Conservation (phyloP, 2,888 invertebrate genomes). For the Ophion ellenae region DNA sequence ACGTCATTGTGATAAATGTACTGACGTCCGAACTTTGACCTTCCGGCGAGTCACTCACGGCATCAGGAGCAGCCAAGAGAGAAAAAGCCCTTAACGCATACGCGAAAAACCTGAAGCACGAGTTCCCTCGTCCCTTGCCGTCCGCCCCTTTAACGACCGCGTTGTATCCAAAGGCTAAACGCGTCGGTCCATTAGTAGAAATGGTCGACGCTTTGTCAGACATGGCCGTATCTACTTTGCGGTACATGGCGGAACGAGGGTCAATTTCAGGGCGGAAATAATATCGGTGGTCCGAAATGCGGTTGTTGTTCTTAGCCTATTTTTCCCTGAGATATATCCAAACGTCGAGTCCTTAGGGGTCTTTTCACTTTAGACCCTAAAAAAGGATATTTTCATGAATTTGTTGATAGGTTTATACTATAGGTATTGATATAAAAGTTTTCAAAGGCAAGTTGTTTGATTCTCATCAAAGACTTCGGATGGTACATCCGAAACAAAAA, state of each 20-base stretch:
- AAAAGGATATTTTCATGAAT: no score
- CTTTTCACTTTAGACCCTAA: no score
- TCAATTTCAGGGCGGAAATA: slow-evolving; percentile 8
- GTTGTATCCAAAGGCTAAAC: slow-evolving; percentile 18
- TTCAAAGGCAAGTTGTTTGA: no score
- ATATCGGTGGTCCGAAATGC: neutral
- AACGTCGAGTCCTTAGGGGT: no score
- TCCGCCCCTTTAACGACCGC: neutral
- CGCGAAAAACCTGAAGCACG: slow-evolving; percentile 61
- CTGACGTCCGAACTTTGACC: slow-evolving; percentile 64
- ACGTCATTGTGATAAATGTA: slow-evolving; percentile 71
- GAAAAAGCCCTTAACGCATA: slow-evolving; percentile 65
- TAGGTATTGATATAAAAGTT: no score
- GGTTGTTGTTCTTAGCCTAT: neutral
- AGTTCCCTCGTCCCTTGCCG: slow-evolving; percentile 5
- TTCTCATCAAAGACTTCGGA: no score
- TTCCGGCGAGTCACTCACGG: slow-evolving; percentile 11
- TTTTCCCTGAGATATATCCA: neutral
- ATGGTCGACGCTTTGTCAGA: slow-evolving; percentile 45
- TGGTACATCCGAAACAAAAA: no score
- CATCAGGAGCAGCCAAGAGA: slow-evolving; percentile 15
- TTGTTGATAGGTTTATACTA: no score
- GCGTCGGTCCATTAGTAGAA: slow-evolving; percentile 40
- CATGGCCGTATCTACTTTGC: slow-evolving; percentile 10
- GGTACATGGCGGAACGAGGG: slow-evolving; percentile 22